A percentile compares a stretch with the other conserved stretches of the same genome.
Conservation (phyloP, 2,888 invertebrate genomes). For the Elmis aenea region DNA sequence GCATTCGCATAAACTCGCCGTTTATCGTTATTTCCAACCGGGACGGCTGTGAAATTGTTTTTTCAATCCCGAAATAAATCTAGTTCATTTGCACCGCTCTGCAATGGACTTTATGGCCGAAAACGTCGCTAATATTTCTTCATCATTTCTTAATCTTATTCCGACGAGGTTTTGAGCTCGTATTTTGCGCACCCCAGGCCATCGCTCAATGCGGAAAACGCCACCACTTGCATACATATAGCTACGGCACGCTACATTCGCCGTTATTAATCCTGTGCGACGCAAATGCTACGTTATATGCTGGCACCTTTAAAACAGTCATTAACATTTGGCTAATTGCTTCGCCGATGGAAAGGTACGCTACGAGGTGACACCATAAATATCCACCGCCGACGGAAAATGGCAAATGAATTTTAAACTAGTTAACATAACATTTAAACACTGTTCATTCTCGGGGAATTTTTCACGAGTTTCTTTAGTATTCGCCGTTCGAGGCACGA, state of each 20-base stretch:
- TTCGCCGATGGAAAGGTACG: constrained; percentile 5
- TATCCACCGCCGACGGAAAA: no score
- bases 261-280: constrained; percentile 11
- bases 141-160: constrained; percentile 30
- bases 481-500: constrained; percentile 15
- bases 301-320: constrained; percentile 15
- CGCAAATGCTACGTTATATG: constrained; percentile 9
- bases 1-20: no score
- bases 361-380: constrained; percentile 8
- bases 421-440: no score
- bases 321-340: constrained; percentile 10
- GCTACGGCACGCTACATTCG: constrained; percentile 16
- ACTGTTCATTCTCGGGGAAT: no score
- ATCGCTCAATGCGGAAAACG: constrained; percentile 15
- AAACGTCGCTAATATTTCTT: constrained; percentile 25
- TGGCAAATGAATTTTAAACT: no score
- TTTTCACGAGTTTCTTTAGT: constrained; percentile 24
- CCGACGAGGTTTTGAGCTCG: constrained; percentile 18
- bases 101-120: constrained; percentile 24
- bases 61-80: constrained; percentile 26
- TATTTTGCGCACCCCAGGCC: constrained; percentile 15
- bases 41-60: no score
- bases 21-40: no score
- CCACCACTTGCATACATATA: constrained; percentile 19
- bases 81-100: constrained; percentile 23